phyloP scores from a whole-genome alignment of 2,113 vertebrate species.

The Tachuris rubrigastra region DNA sequence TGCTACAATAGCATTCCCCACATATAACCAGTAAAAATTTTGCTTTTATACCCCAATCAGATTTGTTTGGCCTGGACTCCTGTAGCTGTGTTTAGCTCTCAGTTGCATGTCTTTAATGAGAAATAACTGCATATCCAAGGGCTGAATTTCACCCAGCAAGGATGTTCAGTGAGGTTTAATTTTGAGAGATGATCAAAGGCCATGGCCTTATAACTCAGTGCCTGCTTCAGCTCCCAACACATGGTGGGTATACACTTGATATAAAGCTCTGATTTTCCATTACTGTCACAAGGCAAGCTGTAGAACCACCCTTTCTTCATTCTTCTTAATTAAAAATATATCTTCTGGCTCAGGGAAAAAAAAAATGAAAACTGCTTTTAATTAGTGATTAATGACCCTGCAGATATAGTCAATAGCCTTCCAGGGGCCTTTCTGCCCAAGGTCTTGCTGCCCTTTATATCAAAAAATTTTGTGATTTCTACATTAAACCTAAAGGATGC shows the following conservation, averaged over 20 bases:
- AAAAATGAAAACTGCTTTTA: neutral
- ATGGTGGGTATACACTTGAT: neutral
- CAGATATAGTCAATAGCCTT: conserved; percentile 60
- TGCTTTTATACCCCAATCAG: neutral
- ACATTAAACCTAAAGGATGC: neutral
- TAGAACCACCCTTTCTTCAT: neutral
- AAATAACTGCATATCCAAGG: neutral
- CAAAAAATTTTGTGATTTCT: neutral
- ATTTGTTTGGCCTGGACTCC: neutral
- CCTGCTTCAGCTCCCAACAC: neutral
- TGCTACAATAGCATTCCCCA: neutral
- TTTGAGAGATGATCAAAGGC: conserved; percentile 17
- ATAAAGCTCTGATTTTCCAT: neutral
- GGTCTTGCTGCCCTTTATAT: neutral
- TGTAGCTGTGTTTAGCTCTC: neutral
- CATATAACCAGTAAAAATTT: neutral
- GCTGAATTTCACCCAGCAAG: neutral
- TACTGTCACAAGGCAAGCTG: neutral
- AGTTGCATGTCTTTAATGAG: neutral
- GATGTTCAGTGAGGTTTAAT: neutral
- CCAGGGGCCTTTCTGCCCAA: neutral
- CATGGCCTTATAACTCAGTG: neutral
- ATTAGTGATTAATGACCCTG: conserved; percentile 74
- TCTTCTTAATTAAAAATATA: conserved; percentile 18
- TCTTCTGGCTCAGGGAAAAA: neutral